Percentiles rank a stretch among this genome's conserved stretches.
phyloP scores from a whole-genome alignment of 2,113 vertebrate species.

The Clupea harengus region DNA sequence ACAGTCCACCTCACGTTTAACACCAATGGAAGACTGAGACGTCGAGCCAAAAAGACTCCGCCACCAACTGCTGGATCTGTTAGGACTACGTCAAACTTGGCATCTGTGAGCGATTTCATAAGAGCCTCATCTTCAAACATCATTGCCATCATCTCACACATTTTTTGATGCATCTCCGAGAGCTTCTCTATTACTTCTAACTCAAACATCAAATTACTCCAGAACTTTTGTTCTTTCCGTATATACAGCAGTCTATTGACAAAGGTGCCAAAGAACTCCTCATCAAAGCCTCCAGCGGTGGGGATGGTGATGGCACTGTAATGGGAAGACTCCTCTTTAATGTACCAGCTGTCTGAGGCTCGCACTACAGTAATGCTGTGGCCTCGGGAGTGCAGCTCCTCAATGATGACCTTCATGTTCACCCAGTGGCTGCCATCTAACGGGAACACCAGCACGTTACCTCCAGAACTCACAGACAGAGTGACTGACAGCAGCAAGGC shows the following conservation, averaged over 20 bases:
- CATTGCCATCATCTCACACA: constrained; percentile 48
- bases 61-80: constrained; percentile 49
- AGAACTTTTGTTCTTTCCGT: constrained; percentile 53
- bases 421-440: constrained; percentile 77
- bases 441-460: constrained; percentile 76
- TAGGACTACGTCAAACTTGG: constrained; percentile 50
- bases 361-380: constrained; percentile 70
- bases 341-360: constrained; percentile 65
- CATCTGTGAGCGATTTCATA: constrained; percentile 33
- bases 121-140: constrained; percentile 56
- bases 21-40: constrained; percentile 55
- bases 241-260: constrained; percentile 48
- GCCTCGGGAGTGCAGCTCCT: constrained; percentile 46
- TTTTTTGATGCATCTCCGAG: constrained; percentile 19
- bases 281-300: constrained; percentile 32
- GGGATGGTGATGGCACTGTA: constrained; percentile 53
- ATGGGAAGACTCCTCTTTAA: constrained; percentile 57
- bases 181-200: rapidly evolving
- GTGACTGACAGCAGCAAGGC: constrained; percentile 40
- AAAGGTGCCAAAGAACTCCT: constrained; percentile 27
- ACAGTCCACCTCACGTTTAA: constrained; percentile 53
- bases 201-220: constrained; percentile 40
- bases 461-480: constrained; percentile 45
- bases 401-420: constrained; percentile 70
- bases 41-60: constrained; percentile 51